Evolutionary conservation across 2,888 invertebrate species (phyloP), one percentile per base, ranked within the genome.

Genomic region (Melieria crassipennis): DNA sequence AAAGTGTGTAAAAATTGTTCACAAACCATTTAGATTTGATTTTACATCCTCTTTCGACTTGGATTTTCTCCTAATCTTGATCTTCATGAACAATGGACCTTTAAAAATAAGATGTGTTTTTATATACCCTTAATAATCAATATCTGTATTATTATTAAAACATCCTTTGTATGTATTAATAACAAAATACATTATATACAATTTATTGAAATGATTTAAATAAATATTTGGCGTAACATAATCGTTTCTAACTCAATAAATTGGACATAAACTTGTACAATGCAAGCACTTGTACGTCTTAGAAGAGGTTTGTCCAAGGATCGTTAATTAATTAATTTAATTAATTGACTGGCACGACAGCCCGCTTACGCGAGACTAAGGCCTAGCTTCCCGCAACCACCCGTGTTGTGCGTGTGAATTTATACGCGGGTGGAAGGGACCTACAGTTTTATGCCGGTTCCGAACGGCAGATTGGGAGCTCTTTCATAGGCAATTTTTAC

Each of bases 101-200:
- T 57, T 60, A 52, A 72, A 74, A 73, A 73, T 77, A 79, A 78
- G 76, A 81, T 79, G 78, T 78, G 78, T 83, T 81, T 79, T 77
- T 76, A 74, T 77, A 74, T 79, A 79, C 77, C 79, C 82, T 80
- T 79, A 82, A 79, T 79, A 82, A 82, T 75, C 73, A 71, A 75
- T 72, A 75, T 79, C 81, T 76, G 75, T 77, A 77, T 76, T 76
- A 75, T 69, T 73, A 63, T 70, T 62, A 71, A 75, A 74, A 73
- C 75, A 76, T 74, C 75, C 74, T 77, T 77, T 75, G 75, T 76
- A 76, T 75, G 80, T 81, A 81, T 79, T 79, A 78, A 81, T 81
- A 81, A 79, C 78, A 75, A 79, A 76, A 80, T 66, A 65, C 71
- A 71, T 67, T 81, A 79, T 70, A 76, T 75, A 71, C 52, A 69